Evolutionary conservation across 1,140 invertebrate species (phyloP).

Genomic region (Drosophila rhopaloa): DNA sequence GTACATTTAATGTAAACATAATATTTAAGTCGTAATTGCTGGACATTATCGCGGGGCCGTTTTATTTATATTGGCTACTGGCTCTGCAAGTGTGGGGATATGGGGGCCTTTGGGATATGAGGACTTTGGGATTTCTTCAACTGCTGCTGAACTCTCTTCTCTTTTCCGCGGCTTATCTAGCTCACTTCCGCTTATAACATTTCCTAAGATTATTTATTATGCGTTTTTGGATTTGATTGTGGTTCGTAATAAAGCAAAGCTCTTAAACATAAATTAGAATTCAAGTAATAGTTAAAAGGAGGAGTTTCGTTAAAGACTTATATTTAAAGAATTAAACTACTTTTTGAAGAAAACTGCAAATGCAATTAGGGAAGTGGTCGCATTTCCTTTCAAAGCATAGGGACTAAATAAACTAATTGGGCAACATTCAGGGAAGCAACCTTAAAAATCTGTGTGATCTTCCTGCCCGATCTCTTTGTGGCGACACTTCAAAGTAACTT

Average conservation of each 20-base stretch:
- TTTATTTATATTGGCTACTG: constrained; percentile 36
- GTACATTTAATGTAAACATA: constrained; percentile 27
- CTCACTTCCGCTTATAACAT: constrained; percentile 52
- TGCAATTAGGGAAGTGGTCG: neutral
- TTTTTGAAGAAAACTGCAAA: neutral
- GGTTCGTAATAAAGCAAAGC: neutral
- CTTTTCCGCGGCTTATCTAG: constrained; percentile 16
- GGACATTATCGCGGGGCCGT: constrained; percentile 20
- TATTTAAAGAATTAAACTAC: neutral
- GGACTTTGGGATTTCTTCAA: constrained; percentile 20
- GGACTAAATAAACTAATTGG: constrained; percentile 13
- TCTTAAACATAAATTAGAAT: neutral
- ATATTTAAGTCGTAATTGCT: constrained; percentile 43
- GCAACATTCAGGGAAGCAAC: constrained; percentile 6
- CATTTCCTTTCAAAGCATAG: neutral
- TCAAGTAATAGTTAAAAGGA: neutral
- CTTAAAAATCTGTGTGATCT: constrained; percentile 31
- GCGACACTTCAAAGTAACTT: constrained; percentile 50
- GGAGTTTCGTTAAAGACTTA: neutral
- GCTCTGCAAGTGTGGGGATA: neutral
- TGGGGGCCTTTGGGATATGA: neutral
- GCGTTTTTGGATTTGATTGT: constrained; percentile 17
- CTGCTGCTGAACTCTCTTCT: constrained; percentile 17
- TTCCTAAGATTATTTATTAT: constrained; percentile 16
- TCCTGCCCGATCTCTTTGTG: constrained; percentile 26